A percentile compares a stretch with the other conserved stretches of the same genome.
These are phyloP conservation scores for Brachypalpus laphriformis DNA, from an alignment of 2,888 invertebrate genomes.

Conservation along the genomic window DNA sequence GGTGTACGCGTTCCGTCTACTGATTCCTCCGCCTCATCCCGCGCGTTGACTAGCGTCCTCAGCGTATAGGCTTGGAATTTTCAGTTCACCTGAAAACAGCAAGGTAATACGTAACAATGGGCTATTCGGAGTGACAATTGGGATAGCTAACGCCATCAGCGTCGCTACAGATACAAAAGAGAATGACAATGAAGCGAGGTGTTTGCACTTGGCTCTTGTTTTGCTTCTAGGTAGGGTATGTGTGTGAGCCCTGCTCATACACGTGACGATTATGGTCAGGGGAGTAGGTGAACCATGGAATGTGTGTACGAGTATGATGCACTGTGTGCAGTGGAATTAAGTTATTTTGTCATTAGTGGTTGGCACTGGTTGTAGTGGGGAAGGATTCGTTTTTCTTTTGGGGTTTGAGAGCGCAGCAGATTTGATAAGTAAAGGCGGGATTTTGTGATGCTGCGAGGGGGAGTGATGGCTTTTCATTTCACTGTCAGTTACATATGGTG, in stretches of 20 bases:
- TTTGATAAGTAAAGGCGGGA: not conserved
- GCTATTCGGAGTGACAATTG: slow-evolving; percentile 43
- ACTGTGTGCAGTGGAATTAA: slow-evolving; percentile 3
- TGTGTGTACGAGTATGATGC: not conserved
- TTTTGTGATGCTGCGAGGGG: too few relatives aligned
- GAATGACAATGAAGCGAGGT: slow-evolving; percentile 55
- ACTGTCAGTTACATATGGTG: not conserved
- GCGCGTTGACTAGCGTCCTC: not conserved
- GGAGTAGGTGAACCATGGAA: slow-evolving; percentile 48
- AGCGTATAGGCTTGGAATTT: slow-evolving; percentile 21
- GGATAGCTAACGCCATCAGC: slow-evolving; percentile 12
- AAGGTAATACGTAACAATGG: slow-evolving; percentile 48
- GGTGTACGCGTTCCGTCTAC: slow-evolving; percentile 46
- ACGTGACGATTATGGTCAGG: slow-evolving; percentile 15
- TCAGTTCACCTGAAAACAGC: not conserved
- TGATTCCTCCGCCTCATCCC: slow-evolving; percentile 3
- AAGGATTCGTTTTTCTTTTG: not conserved
- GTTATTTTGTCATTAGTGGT: slow-evolving; percentile 8
- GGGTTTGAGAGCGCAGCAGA: not conserved
- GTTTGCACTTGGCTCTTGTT: slow-evolving; percentile 64
- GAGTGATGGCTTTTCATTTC: not conserved
- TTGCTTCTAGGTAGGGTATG: not conserved
- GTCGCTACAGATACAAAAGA: not conserved
- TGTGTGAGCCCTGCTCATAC: not conserved
- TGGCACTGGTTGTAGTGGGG: not conserved